These are phyloP conservation scores for Sebastes vulpes DNA, from an alignment of 2,797 vertebrate species.

Conservation along the genomic window DNA sequence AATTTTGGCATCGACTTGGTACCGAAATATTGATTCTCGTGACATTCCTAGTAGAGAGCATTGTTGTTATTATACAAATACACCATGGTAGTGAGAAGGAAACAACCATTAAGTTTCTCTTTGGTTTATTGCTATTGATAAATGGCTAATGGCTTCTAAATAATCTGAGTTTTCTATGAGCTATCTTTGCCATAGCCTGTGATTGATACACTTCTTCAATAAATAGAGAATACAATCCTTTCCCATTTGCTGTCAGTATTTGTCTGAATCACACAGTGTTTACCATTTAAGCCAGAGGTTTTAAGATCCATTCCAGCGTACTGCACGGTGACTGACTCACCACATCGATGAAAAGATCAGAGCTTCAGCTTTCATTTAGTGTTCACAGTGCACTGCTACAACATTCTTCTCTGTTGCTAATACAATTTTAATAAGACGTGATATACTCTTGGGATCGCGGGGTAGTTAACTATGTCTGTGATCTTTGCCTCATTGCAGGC, in stretches of 20 bases:
- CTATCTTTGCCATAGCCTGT: not conserved
- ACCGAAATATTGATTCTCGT: too few relatives aligned
- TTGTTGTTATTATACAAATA: not conserved
- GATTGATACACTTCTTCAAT: not conserved
- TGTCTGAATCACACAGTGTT: not conserved
- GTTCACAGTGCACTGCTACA: not conserved
- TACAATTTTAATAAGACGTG: conserved; percentile 27
- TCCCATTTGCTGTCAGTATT: not conserved
- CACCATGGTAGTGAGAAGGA: not conserved
- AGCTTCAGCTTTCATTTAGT: conserved; percentile 14
- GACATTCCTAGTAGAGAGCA: too few relatives aligned
- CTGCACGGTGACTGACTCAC: conserved; percentile 13
- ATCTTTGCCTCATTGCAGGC: not conserved
- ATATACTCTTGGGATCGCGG: not conserved
- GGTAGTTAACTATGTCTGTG: not conserved
- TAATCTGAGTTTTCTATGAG: not conserved
- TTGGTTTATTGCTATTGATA: not conserved
- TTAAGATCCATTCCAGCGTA: not conserved
- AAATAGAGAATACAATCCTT: not conserved
- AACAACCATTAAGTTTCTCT: not conserved
- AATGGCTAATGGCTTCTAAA: not conserved
- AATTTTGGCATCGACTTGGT: too few relatives aligned
- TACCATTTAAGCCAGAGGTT: not conserved
- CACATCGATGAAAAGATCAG: conserved; percentile 20
- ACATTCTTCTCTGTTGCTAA: conserved; percentile 14